phyloP scores from a whole-genome alignment of 2,888 invertebrate genomes.

The Hololepta plana region DNA sequence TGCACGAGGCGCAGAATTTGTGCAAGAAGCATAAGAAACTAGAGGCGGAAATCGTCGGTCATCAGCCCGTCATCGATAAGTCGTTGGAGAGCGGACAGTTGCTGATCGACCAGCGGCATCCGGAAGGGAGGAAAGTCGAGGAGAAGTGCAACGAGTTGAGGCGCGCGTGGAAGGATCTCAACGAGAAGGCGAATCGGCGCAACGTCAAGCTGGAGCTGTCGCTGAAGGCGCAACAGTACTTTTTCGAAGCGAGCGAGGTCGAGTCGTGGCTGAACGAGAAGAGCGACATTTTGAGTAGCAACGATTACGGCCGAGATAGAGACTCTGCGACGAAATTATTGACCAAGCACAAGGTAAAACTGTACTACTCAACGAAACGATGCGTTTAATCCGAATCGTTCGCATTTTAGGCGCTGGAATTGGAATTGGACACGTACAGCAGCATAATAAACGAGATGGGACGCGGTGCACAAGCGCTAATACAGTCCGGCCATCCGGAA shows the following conservation, averaged over 20 bases:
- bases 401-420: constrained; percentile 52
- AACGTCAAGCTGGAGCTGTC: constrained; percentile 68
- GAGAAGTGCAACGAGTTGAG: constrained; percentile 54
- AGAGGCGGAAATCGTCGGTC: constrained; percentile 72
- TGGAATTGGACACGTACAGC: constrained; percentile 81
- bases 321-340: constrained; percentile 83
- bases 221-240: constrained; percentile 77
- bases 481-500: constrained; percentile 65
- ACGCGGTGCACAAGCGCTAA: constrained; percentile 65
- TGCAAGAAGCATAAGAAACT: constrained; percentile 90
- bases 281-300: constrained; percentile 60
- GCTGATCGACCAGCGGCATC: constrained; percentile 60
- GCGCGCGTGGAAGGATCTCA: constrained; percentile 56
- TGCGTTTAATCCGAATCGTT: too few relatives aligned
- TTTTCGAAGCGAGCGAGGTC: constrained; percentile 80
- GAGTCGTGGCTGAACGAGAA: constrained; percentile 88
- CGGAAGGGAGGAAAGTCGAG: constrained; percentile 59
- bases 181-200: constrained; percentile 50
- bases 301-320: constrained; percentile 76
- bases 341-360: constrained; percentile 78
- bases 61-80: constrained; percentile 70
- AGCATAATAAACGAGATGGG: constrained; percentile 89
- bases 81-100: constrained; percentile 61
- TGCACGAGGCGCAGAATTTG: constrained; percentile 82
- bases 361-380: too few relatives aligned